Evolutionary conservation across 2,888 invertebrate species (phyloP).

Genomic region (Phlogophora meticulosa): DNA sequence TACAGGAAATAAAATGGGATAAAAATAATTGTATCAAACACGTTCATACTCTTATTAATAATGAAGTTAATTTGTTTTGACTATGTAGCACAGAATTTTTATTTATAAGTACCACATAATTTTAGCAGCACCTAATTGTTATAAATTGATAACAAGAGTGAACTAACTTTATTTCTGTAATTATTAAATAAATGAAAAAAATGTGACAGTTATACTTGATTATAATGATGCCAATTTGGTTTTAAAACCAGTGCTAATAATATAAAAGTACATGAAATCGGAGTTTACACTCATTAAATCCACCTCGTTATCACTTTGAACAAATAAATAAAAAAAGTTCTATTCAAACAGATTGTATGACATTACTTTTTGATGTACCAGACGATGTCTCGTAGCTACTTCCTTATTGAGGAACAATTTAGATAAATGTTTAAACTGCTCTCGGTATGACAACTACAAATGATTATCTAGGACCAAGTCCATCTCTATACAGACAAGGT

Average conservation of each 20-base stretch:
- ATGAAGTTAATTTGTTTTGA: conserved; percentile 9
- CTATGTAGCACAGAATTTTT: conserved; percentile 14
- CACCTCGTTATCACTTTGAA: conserved; percentile 2
- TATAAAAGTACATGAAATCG: neutral
- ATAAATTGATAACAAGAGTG: conserved; percentile 35
- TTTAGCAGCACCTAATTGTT: neutral
- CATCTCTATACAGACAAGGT: neutral
- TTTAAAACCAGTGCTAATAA: conserved; percentile 8
- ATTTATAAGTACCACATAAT: neutral
- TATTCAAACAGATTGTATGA: conserved; percentile 13
- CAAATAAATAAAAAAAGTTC: conserved; percentile 23
- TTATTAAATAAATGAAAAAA: neutral
- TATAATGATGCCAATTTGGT: neutral
- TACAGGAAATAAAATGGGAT: neutral
- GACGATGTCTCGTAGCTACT: neutral
- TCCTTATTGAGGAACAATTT: conserved; percentile 12
- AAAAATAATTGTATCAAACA: neutral
- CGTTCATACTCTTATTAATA: neutral
- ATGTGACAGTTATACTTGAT: conserved; percentile 4
- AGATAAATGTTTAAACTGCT: neutral
- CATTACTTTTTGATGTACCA: neutral
- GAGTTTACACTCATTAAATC: conserved; percentile 17
- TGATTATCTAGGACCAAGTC: neutral
- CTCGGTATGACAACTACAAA: neutral
- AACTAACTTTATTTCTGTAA: conserved; percentile 35